Evolutionary conservation across 2,888 invertebrate genomes (phyloP).

Genomic region (Dynastes grantii): DNA sequence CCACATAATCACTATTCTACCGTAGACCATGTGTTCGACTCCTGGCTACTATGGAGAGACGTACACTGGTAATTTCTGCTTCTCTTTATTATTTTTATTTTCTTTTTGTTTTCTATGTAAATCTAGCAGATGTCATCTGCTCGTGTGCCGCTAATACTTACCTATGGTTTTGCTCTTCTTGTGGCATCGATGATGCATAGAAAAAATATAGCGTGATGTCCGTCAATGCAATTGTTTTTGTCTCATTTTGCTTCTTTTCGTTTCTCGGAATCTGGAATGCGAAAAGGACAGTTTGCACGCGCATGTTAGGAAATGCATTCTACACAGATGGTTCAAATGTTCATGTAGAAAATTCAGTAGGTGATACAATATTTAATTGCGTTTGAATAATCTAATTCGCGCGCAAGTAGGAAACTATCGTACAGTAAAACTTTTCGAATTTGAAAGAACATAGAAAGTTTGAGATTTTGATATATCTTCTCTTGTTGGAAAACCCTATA

Average conservation of each 20-base stretch:
- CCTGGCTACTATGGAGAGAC: slow-evolving; percentile 36
- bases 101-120: slow-evolving; percentile 36
- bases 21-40: slow-evolving; percentile 44
- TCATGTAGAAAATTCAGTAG: too few species aligned
- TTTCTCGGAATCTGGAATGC: too few species aligned
- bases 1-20: slow-evolving; percentile 36
- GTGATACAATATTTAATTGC: too few species aligned
- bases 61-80: slow-evolving; percentile 4
- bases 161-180: background rate
- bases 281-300: too few species aligned
- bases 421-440: too few species aligned
- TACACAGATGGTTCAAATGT: too few species aligned
- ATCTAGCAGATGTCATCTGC: slow-evolving; percentile 45
- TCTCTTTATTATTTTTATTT: slow-evolving; percentile 19
- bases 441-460: too few species aligned
- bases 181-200: background rate
- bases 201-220: background rate
- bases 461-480: too few species aligned
- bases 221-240: slow-evolving; percentile 3
- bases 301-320: too few species aligned
- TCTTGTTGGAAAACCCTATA: too few species aligned
- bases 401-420: too few species aligned
- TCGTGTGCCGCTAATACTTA: background rate
- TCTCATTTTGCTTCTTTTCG: background rate
- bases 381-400: too few species aligned